Evolutionary conservation across 2,888 invertebrate genomes (phyloP).

Genomic region (Troglohyphantes excavatus): DNA sequence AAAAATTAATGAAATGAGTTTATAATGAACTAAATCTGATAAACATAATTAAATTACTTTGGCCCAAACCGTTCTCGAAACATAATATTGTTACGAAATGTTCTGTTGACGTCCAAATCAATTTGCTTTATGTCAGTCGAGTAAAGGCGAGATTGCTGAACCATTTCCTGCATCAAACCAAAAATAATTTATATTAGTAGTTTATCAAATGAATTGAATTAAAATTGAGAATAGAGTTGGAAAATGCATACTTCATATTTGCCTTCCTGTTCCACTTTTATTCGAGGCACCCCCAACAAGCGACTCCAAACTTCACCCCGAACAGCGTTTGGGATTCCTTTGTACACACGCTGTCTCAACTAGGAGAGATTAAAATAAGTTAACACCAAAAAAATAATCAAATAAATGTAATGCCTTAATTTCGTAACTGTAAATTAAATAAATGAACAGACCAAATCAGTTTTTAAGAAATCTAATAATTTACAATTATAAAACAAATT

Average conservation of each 20-base stretch:
- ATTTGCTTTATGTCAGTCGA: conserved; percentile 99
- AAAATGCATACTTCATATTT: conserved; percentile 87
- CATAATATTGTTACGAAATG: conserved; percentile 97
- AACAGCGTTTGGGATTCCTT: conserved; percentile 97
- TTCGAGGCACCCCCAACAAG: conserved; percentile 90
- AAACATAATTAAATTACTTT: conserved; percentile 85
- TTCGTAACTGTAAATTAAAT: neutral
- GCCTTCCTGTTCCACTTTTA: conserved; percentile 90
- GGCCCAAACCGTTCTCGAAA: conserved; percentile 95
- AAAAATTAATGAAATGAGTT: too few relatives aligned
- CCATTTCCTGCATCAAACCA: conserved; percentile 87
- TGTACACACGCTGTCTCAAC: conserved; percentile 89
- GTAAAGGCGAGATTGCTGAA: conserved; percentile 91
- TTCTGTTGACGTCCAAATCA: conserved; percentile 99
- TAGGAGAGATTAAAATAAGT: conserved; percentile 79
- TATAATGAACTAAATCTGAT: too few relatives aligned
- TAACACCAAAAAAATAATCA: too few relatives aligned
- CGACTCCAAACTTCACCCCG: conserved; percentile 92
- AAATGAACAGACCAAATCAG: neutral
- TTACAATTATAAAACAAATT: too few relatives aligned
- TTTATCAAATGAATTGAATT: neutral
- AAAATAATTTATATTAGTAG: neutral
- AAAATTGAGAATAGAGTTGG: neutral
- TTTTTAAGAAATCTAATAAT: too few relatives aligned
- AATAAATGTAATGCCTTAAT: neutral